Conservation (phyloP, 37 sponge, comb jelly and placozoan genomes). For the Dysidea cf. avara region DNA sequence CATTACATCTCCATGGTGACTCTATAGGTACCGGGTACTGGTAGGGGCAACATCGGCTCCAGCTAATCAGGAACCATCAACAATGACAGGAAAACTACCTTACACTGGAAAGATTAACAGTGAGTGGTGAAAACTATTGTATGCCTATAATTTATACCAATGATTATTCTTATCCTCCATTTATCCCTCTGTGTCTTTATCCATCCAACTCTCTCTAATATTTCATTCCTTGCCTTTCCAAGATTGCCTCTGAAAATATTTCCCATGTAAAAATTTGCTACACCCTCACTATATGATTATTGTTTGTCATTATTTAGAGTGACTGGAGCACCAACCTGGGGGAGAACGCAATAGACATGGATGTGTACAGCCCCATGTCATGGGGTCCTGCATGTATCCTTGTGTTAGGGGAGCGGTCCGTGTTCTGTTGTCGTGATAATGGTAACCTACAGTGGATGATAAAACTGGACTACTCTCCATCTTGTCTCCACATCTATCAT, state of each 20-base stretch:
- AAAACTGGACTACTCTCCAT: slow-evolving; percentile 79
- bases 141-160: not conserved
- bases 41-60: not conserved
- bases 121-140: not conserved
- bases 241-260: too few species aligned
- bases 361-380: slow-evolving; percentile 8
- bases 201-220: too few species aligned
- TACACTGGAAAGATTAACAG: not conserved
- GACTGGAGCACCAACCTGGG: slow-evolving; percentile 80
- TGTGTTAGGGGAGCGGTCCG: slow-evolving; percentile 66
- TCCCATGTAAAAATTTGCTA: not conserved
- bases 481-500: too few species aligned
- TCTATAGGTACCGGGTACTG: not conserved
- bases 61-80: not conserved
- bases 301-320: slow-evolving; percentile 23
- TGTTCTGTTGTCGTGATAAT: slow-evolving; percentile 71
- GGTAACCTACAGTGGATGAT: slow-evolving; percentile 74
- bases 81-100: not conserved
- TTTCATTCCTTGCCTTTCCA: too few species aligned
- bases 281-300: not conserved
- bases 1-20: not conserved
- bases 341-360: slow-evolving; percentile 66
- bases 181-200: too few species aligned
- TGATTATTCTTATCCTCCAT: too few species aligned
- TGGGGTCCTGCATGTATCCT: slow-evolving; percentile 32